Percentiles rank a stretch among this genome's conserved stretches.
Evolutionary conservation across 1,140 invertebrate genomes (phyloP).

Genomic region (Drosophila nannoptera): DNA sequence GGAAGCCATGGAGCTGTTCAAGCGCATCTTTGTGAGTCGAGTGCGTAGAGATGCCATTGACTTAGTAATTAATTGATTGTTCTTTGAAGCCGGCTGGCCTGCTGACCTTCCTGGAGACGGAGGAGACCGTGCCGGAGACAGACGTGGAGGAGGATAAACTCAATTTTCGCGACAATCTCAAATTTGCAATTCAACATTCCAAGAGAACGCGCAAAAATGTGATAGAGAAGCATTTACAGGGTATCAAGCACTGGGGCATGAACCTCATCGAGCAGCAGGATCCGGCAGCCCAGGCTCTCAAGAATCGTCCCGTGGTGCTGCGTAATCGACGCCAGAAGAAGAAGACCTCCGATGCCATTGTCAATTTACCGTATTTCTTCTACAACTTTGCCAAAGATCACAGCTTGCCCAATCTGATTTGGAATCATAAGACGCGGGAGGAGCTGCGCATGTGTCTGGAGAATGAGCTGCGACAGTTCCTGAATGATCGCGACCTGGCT

Average conservation of each 20-base stretch:
- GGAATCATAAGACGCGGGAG: conserved; percentile 99
- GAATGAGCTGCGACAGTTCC: conserved; percentile 95
- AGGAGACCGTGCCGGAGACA: conserved; percentile 89
- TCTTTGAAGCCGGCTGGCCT: conserved; percentile 88
- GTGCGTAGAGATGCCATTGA: too few relatives aligned
- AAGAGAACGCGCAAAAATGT: conserved; percentile 83
- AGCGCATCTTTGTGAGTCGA: conserved; percentile 89
- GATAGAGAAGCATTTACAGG: conserved; percentile 87
- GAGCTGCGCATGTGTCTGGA: conserved; percentile 95
- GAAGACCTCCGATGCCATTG: conserved; percentile 86
- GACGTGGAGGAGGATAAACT: conserved; percentile 87
- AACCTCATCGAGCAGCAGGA: conserved; percentile 78
- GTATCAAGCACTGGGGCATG: conserved; percentile 79
- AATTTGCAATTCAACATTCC: conserved; percentile 92
- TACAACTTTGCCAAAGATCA: conserved; percentile 98
- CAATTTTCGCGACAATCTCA: conserved; percentile 95
- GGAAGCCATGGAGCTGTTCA: conserved; percentile 92
- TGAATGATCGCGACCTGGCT: conserved; percentile 93
- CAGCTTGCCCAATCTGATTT: conserved; percentile 96
- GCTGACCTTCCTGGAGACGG: conserved; percentile 92
- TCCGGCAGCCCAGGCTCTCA: conserved; percentile 73
- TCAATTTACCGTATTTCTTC: conserved; percentile 96
- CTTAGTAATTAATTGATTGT: too few relatives aligned
- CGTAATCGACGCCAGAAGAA: conserved; percentile 93
- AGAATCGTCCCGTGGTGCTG: conserved; percentile 91